Evolutionary conservation across 1,140 invertebrate species (phyloP), one percentile per base, ranked within the genome.

Genomic region (Trichonephila inaurata): DNA sequence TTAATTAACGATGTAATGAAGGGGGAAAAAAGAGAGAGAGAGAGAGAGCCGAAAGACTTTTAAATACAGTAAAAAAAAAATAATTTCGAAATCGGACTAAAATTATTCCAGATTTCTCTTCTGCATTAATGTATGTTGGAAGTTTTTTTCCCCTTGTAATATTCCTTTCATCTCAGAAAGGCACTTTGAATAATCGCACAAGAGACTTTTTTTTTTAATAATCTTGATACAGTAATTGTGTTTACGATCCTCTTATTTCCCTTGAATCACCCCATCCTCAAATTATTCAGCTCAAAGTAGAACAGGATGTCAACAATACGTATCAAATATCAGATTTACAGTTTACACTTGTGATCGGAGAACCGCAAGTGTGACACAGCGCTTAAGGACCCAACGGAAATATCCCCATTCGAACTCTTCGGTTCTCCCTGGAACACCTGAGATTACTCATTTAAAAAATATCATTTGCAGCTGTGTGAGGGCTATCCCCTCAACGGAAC

Each of bases 351-450:
- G 33, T 28, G 72, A 77, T 77, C 72, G 18, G 24, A 40, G 28
- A 77, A 77, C 72, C 72, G 28, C 72, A 77, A 77, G 72, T 33
- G 72, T 77, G 72, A 77, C 72, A 77, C 72, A 77, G 72, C 72
- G 6, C 12, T 33, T 19, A 28, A 18, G 16, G 7, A 40, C 72
- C 12, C 72, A 77, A 28, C 72, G 72, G 72, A 77, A 77, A 77
- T 40, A 77, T 77, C 14, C 72, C 72, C 28, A 6, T 77, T 77
- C 14, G 28, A 19, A 77, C 24, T 7, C 3, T 77, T 77, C 16
- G 7, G 33, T 77, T 77, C 72, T 33, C 72, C 72, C 72, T 8
- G 72, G 69, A 77, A 77, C 33, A 77, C 72, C 72, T 77, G 72
- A 77, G 28, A 77, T 77, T 77, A 77, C 72, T 77, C 72, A 77